Percentiles rank a stretch among this genome's conserved stretches.
These are phyloP conservation scores for Phortica okadai DNA, from an alignment of 2,888 invertebrate genomes.

Conservation along the genomic window DNA sequence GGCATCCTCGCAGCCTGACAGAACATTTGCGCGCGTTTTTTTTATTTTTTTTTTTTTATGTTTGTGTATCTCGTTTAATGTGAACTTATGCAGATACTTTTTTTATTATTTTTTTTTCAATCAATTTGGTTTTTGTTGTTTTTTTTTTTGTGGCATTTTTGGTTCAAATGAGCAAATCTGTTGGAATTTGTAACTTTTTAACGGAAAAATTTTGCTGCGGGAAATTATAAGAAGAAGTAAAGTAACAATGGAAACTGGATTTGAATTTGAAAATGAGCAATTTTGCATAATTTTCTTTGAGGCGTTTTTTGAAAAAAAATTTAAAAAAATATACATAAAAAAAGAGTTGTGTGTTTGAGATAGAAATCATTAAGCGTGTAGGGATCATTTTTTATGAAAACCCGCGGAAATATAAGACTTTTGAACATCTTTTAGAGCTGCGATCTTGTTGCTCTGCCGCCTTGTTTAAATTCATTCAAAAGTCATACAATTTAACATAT, in stretches of 20 bases:
- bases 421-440: too few species aligned
- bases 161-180: constrained; percentile 65
- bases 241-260: constrained; percentile 31
- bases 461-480: too few species aligned
- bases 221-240: constrained; percentile 32
- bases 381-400: background rate
- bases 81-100: constrained; percentile 11
- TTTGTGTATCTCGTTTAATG: constrained; percentile 32
- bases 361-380: constrained; percentile 54
- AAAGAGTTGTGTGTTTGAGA: constrained; percentile 62
- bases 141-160: constrained; percentile 51
- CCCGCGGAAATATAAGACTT: background rate
- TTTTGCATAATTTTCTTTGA: constrained; percentile 46
- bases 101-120: constrained; percentile 38
- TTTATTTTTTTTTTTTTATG: constrained; percentile 40
- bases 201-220: constrained; percentile 64
- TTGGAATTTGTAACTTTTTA: constrained; percentile 62
- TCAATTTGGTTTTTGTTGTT: constrained; percentile 44
- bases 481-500: too few species aligned
- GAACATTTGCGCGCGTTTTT: constrained; percentile 47
- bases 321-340: background rate
- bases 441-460: too few species aligned
- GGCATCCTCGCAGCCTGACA: constrained; percentile 45
- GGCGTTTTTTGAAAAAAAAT: background rate
- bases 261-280: constrained; percentile 9